Conservation (phyloP, 2,113 vertebrate genomes). For the Ellobius talpinus region DNA sequence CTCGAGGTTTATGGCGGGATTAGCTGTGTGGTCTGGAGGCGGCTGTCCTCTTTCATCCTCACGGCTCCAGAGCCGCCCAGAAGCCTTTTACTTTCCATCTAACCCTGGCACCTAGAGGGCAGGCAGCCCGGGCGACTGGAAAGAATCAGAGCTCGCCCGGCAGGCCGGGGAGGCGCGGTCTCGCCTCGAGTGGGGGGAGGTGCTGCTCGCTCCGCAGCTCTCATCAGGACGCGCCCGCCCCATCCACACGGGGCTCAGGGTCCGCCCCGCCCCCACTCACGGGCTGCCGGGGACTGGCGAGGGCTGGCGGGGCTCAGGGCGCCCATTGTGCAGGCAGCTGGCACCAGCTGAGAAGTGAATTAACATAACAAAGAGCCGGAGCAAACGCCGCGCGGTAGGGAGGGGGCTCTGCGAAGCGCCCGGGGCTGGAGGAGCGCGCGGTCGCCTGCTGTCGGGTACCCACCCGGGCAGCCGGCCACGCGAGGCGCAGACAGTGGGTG, state of each 20-base stretch:
- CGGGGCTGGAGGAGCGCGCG: constrained; percentile 71
- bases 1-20: constrained; percentile 76
- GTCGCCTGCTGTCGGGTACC: background rate
- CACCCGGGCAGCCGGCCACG: background rate
- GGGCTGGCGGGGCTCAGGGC: constrained; percentile 76
- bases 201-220: constrained; percentile 54
- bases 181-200: background rate
- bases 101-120: constrained; percentile 75
- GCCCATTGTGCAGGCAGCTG: constrained; percentile 83
- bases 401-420: constrained; percentile 72
- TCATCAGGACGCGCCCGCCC: constrained; percentile 68
- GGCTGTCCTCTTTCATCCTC: constrained; percentile 73
- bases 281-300: constrained; percentile 78
- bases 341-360: constrained; percentile 88
- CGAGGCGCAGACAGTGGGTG: background rate
- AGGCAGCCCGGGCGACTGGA: constrained; percentile 57
- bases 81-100: constrained; percentile 72
- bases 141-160: constrained; percentile 60
- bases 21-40: constrained; percentile 79
- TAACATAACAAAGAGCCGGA: constrained; percentile 88
- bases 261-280: constrained; percentile 80
- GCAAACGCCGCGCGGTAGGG: constrained; percentile 78
- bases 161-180: constrained; percentile 50
- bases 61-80: constrained; percentile 20
- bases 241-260: background rate